Base-by-base conservation (phyloP, 1,140 invertebrate genomes). In the Plutomurus gul region DNA sequence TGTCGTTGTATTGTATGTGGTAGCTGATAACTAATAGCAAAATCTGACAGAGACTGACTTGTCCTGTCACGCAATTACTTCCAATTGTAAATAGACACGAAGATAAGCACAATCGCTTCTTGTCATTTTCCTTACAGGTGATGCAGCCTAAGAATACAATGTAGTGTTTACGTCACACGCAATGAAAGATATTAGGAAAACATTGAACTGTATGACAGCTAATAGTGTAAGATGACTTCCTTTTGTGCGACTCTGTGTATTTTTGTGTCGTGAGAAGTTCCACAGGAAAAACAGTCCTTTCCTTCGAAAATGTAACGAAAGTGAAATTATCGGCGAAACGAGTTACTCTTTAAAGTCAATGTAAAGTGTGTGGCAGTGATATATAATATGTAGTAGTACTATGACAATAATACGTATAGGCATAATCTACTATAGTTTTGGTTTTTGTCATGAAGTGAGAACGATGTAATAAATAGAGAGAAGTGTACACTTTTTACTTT, bases 341-440 rank as follows among this genome's bases (percentile, higher is more conserved):
- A 33, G 56, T 65, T 43, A n/a, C 11, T 10, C 7, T n/a, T n/a
- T n/a, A 43, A 65, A 65, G 25, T 65, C 56, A 65, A 65, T 65
- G 56, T 27, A 27, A 65, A 65, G 56, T 65, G 30, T 65, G 56
- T 65, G 56, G 56, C 56, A 65, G 56, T 65, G 56, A 65, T 65
- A 65, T 33, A 65, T 65, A n/a, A 36, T 65, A 18, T 5, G 56
- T 36, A 65, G 30, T 65, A 13, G 39, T n/a, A 8, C 39, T 43
- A 8, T 43, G 11, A 43, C 39, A 13, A 43, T n/a, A 43, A 10
- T 43, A 8, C n/a, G 39, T n/a, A 8, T 43, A 43, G 11, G 2
- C 39, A n/a, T 43, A 43, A 10, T 13, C 39, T 13, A 43, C 2
- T 43, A 43, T 13, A 43, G 10, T 43, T 43, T 10, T 43, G n/a